These are phyloP conservation scores for Parapsyche elsis DNA, from an alignment of 1,140 invertebrate genomes.

Conservation along the genomic window DNA sequence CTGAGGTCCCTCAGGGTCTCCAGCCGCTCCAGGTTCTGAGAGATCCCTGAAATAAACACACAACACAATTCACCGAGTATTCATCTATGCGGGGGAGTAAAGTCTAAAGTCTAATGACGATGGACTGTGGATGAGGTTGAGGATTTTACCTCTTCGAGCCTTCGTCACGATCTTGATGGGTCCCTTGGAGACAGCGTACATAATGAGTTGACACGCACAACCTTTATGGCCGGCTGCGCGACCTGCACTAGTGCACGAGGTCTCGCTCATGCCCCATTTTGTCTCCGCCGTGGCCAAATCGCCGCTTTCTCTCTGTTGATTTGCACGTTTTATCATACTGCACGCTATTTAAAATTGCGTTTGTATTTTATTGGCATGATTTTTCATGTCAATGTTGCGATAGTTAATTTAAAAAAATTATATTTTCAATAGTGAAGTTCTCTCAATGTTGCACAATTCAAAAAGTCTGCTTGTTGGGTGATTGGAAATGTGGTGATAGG, in stretches of 20 bases:
- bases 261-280: neutral
- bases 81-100: neutral
- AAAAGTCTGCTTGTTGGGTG: too few relatives aligned
- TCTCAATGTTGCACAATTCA: too few relatives aligned
- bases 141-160: constrained; percentile 79
- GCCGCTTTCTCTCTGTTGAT: neutral
- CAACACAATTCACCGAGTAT: constrained; percentile 23
- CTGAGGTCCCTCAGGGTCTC: constrained; percentile 74
- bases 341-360: too few relatives aligned
- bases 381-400: too few relatives aligned
- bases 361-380: too few relatives aligned
- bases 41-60: constrained; percentile 68
- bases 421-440: too few relatives aligned
- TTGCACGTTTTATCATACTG: neutral
- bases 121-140: neutral
- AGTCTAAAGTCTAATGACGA: too few relatives aligned
- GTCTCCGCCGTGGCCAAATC: neutral
- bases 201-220: constrained; percentile 57
- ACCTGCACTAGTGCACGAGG: neutral
- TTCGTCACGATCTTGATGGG: constrained; percentile 88
- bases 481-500: too few relatives aligned
- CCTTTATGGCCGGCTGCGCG: neutral
- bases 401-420: too few relatives aligned
- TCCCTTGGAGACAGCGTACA: constrained; percentile 88
- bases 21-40: constrained; percentile 75